A percentile compares a stretch with the other conserved stretches of the same genome.
Conservation (phyloP, 2,888 invertebrate species). For the Andricus quercusramuli region DNA sequence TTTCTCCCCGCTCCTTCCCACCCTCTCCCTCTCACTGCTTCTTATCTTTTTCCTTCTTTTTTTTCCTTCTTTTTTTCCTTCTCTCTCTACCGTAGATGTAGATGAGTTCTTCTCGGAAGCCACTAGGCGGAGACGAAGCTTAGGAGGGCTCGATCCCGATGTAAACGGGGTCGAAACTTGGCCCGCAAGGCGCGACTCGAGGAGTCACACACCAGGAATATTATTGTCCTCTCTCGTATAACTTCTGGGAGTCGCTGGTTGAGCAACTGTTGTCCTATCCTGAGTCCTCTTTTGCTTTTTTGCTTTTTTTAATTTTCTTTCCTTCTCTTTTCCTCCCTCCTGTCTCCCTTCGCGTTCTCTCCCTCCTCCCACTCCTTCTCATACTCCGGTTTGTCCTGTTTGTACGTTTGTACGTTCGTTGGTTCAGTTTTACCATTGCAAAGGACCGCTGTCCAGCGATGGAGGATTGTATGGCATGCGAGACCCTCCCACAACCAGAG, state of each 20-base stretch:
- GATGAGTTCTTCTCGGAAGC: constrained; percentile 67
- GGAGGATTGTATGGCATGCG: constrained; percentile 45
- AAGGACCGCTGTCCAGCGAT: constrained; percentile 46
- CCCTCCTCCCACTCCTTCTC: constrained; percentile 46
- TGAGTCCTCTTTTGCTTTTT: constrained; percentile 42
- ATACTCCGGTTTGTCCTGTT: constrained; percentile 57
- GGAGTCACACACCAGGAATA: constrained; percentile 58
- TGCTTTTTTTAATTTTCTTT: constrained; percentile 44
- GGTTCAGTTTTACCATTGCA: constrained; percentile 51
- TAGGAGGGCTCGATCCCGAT: constrained; percentile 61
- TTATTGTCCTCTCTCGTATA: constrained; percentile 62
- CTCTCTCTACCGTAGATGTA: constrained; percentile 61
- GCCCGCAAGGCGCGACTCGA: constrained; percentile 52
- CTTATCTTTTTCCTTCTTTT: constrained; percentile 42
- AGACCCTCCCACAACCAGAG: constrained; percentile 27
- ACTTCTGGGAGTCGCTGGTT: constrained; percentile 31
- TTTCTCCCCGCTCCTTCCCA: constrained; percentile 30
- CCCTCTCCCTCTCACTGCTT: constrained; percentile 22
- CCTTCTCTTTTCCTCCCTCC: constrained; percentile 45
- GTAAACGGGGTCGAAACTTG: constrained; percentile 68
- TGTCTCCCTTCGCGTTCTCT: constrained; percentile 42
- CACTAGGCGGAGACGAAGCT: constrained; percentile 53
- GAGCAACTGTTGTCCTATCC: constrained; percentile 45
- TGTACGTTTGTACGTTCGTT: constrained; percentile 54
- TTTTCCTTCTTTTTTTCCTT: constrained; percentile 29